Conservation (phyloP, 2,113 vertebrate species). For the Chionis minor region DNA sequence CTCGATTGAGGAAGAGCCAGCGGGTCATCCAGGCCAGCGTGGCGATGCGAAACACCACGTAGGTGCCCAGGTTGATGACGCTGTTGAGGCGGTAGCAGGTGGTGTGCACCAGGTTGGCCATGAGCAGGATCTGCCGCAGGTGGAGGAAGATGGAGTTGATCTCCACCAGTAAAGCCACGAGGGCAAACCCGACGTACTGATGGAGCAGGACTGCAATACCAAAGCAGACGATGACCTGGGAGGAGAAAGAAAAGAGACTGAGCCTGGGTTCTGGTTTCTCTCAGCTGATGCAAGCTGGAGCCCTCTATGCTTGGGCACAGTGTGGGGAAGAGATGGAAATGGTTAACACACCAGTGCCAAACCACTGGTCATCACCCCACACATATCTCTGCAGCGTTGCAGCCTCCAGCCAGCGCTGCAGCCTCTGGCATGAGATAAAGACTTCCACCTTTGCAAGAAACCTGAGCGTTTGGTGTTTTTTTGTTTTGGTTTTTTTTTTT, state of each 20-base stretch:
- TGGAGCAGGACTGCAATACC: constrained; percentile 78
- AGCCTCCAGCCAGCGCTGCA: not conserved
- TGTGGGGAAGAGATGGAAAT: not conserved
- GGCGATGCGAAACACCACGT: constrained; percentile 87
- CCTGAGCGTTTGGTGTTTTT: not conserved
- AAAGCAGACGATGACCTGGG: constrained; percentile 88
- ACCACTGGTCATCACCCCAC: not conserved
- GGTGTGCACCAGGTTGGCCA: constrained; percentile 75
- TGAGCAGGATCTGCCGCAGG: constrained; percentile 84
- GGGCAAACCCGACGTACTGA: constrained; percentile 83
- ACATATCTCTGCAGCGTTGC: not conserved
- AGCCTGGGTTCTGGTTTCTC: not conserved
- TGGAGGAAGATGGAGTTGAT: constrained; percentile 92
- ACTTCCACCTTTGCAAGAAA: not conserved
- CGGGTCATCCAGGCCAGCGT: constrained; percentile 92
- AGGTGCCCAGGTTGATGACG: constrained; percentile 87
- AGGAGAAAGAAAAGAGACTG: not conserved
- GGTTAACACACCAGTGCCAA: not conserved
- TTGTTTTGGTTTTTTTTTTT: not conserved
- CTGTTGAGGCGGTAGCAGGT: constrained; percentile 84
- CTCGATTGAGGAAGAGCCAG: constrained; percentile 86
- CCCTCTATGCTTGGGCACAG: not conserved
- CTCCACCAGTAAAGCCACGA: constrained; percentile 90
- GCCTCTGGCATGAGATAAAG: not conserved
- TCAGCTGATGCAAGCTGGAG: not conserved